Percentiles rank a stretch among this genome's conserved stretches.
Conservation (phyloP, 2,888 invertebrate species). For the Spialia ferax region DNA sequence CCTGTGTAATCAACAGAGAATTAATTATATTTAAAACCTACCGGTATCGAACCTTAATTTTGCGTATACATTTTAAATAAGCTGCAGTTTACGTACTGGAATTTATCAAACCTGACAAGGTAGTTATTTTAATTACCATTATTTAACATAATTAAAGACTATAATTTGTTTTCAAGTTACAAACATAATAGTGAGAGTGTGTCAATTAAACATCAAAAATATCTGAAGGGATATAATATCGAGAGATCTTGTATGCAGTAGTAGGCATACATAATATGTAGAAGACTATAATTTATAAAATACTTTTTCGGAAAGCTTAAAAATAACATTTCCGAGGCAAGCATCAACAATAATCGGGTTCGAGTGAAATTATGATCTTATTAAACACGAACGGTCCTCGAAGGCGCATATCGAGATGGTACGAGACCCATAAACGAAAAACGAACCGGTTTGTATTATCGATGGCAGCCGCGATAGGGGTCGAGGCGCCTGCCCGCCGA, state of each 20-base stretch:
- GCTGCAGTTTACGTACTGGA: constrained; percentile 16
- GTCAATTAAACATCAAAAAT: not conserved
- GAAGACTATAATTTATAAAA: too few species aligned
- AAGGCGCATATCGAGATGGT: constrained; percentile 45
- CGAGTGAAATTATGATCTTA: constrained; percentile 38
- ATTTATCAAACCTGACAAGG: constrained; percentile 34
- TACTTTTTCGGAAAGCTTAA: not conserved
- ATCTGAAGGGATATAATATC: not conserved
- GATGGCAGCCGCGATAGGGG: constrained; percentile 78
- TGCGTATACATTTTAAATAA: constrained; percentile 25
- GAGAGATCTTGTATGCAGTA: not conserved
- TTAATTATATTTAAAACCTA: constrained; percentile 32
- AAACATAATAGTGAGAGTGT: not conserved
- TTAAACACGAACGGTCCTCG: constrained; percentile 35
- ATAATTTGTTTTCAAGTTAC: not conserved
- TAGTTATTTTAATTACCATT: constrained; percentile 19
- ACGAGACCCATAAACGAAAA: constrained; percentile 73
- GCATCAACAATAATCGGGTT: constrained; percentile 23
- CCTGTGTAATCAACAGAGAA: constrained; percentile 33
- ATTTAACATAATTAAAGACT: not conserved
- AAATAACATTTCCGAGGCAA: constrained; percentile 25
- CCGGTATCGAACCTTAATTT: constrained; percentile 32
- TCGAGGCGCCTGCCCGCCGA: constrained; percentile 79
- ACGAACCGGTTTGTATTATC: constrained; percentile 78
- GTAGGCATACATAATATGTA: too few species aligned